Evolutionary conservation across 2,888 invertebrate genomes (phyloP).

Genomic region (Drosophila percnosoma): DNA sequence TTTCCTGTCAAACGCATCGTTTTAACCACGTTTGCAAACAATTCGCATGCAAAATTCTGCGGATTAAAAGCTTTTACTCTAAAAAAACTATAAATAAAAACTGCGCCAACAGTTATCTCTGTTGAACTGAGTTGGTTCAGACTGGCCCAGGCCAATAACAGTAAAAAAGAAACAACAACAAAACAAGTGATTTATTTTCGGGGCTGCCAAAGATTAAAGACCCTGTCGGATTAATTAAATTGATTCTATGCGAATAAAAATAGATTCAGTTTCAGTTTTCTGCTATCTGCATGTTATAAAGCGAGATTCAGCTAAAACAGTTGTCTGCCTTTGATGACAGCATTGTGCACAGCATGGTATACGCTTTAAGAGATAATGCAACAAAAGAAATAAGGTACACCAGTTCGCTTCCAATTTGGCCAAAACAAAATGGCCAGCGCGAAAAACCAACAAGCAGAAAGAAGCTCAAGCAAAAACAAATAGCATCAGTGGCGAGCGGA

Average conservation of each 20-base stretch:
- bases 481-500: conserved; percentile 13
- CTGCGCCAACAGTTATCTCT: not conserved
- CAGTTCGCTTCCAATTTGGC: conserved; percentile 12
- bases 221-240: conserved; percentile 1
- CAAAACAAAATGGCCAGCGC: conserved; percentile 34
- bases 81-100: not conserved
- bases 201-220: not conserved
- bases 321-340: not conserved
- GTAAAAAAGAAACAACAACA: not conserved
- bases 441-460: conserved; percentile 33
- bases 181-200: not conserved
- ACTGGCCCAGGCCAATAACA: not conserved
- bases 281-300: not conserved
- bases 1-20: not conserved
- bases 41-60: conserved; percentile 57
- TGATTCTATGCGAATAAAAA: not conserved
- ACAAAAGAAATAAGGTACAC: not conserved
- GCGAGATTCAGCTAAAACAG: not conserved
- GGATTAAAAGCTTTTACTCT: conserved; percentile 57
- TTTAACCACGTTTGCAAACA: conserved; percentile 21
- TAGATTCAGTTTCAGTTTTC: not conserved
- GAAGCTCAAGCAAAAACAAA: conserved; percentile 18
- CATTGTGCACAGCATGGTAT: not conserved
- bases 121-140: conserved; percentile 1
- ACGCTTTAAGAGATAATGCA: not conserved